phyloP scores from a whole-genome alignment of 2,113 vertebrate species.

The Varanus salvator region DNA sequence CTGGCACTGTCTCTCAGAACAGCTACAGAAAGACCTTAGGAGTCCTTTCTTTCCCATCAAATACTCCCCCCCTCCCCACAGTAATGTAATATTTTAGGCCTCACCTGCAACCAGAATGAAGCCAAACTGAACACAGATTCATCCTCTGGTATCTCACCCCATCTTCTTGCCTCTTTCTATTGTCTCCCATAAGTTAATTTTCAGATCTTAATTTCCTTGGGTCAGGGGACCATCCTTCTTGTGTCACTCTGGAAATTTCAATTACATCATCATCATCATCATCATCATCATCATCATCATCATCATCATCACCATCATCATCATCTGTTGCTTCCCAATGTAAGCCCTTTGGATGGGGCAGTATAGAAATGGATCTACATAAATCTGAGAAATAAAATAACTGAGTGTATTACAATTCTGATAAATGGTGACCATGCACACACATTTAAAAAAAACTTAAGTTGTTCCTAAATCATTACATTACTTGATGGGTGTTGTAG shows the following conservation, averaged over 20 bases:
- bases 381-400: not conserved
- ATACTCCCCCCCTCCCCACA: not conserved
- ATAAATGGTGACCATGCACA: not conserved
- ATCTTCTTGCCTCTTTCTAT: not conserved
- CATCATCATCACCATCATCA: no score
- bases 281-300: no score
- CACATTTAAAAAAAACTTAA: not conserved
- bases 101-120: not conserved
- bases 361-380: not conserved
- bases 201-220: not conserved
- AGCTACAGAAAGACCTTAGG: not conserved
- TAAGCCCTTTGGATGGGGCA: not conserved
- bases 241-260: no score
- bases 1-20: no score
- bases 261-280: no score
- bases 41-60: not conserved
- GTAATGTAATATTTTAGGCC: not conserved
- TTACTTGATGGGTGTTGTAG: slow-evolving; percentile 15
- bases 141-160: no score
- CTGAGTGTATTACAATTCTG: not conserved
- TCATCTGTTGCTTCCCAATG: not conserved
- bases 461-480: slow-evolving; percentile 26
- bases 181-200: not conserved
- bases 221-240: no score
- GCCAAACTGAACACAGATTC: not conserved